Conservation (phyloP, 2,888 invertebrate genomes). For the Dolomedes plantarius region DNA sequence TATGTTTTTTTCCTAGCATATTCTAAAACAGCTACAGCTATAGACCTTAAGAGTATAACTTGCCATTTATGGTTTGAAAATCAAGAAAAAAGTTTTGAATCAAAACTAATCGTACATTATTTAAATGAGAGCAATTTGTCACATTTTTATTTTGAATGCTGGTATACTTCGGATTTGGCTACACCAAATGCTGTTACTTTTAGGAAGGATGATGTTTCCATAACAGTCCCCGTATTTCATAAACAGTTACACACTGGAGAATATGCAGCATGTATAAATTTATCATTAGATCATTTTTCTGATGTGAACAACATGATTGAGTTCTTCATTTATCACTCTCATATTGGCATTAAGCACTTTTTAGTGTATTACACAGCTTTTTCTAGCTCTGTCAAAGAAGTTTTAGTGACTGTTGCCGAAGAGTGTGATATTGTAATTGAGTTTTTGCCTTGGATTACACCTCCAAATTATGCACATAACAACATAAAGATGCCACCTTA, state of each 20-base stretch:
- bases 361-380: slow-evolving; percentile 47
- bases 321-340: slow-evolving; percentile 45
- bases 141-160: slow-evolving; percentile 18
- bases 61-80: slow-evolving; percentile 30
- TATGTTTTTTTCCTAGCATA: slow-evolving; percentile 16
- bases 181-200: slow-evolving; percentile 30
- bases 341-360: slow-evolving; percentile 36
- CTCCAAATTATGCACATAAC: background rate
- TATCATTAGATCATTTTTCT: slow-evolving; percentile 10
- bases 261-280: slow-evolving; percentile 33
- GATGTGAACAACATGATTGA: slow-evolving; percentile 34
- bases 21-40: background rate
- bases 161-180: background rate
- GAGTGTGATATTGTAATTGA: slow-evolving; percentile 23
- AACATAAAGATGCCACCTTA: background rate
- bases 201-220: slow-evolving; percentile 2
- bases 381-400: slow-evolving; percentile 3
- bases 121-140: background rate
- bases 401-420: slow-evolving; percentile 25
- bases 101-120: background rate
- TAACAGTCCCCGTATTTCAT: slow-evolving; percentile 21
- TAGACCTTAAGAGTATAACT: slow-evolving; percentile 11
- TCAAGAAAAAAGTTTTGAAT: background rate
- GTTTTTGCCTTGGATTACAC: slow-evolving; percentile 40
- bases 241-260: slow-evolving; percentile 1